A percentile compares a stretch with the other conserved stretches of the same genome.
Conservation (phyloP, 2,888 invertebrate genomes). For the Rhabditoides inermis region DNA sequence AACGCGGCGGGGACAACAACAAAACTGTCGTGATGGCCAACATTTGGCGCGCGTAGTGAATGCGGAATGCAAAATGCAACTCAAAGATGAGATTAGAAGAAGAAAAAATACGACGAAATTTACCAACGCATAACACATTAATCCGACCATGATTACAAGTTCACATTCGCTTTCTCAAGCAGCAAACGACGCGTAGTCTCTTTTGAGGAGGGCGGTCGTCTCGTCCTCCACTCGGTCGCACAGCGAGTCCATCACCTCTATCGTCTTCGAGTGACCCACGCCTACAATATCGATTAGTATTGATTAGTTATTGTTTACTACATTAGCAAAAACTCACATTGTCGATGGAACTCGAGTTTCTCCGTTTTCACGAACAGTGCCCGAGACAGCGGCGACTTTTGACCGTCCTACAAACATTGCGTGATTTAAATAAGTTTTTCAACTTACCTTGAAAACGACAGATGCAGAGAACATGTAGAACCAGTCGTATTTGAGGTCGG, state of each 20-base stretch:
- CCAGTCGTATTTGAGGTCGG: slow-evolving; percentile 50
- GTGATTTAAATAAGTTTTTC: background rate
- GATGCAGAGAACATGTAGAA: slow-evolving; percentile 37
- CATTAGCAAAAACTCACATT: slow-evolving; percentile 21
- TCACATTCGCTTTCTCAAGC: too few relatives aligned
- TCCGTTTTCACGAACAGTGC: slow-evolving; percentile 50
- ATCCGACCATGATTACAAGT: too few relatives aligned
- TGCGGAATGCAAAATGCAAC: too few relatives aligned
- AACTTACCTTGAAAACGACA: background rate
- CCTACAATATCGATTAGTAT: slow-evolving; percentile 16
- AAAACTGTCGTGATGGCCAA: too few relatives aligned
- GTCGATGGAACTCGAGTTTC: slow-evolving; percentile 45
- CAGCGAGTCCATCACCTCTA: slow-evolving; percentile 51
- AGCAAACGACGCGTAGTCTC: slow-evolving; percentile 48
- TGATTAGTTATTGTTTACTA: background rate
- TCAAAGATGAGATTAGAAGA: too few relatives aligned
- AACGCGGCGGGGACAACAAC: too few relatives aligned
- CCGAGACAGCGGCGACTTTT: slow-evolving; percentile 44
- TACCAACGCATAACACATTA: too few relatives aligned
- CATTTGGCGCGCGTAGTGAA: too few relatives aligned
- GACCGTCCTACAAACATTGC: slow-evolving; percentile 40
- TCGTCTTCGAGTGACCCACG: slow-evolving; percentile 47
- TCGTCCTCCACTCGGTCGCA: slow-evolving; percentile 39
- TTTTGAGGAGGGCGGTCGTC: slow-evolving; percentile 36
- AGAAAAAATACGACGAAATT: too few relatives aligned